Evolutionary conservation across 92 coral and sea anemone genomes (phyloP), one percentile per base, ranked within the genome.

Genomic region (Porites evermanni): DNA sequence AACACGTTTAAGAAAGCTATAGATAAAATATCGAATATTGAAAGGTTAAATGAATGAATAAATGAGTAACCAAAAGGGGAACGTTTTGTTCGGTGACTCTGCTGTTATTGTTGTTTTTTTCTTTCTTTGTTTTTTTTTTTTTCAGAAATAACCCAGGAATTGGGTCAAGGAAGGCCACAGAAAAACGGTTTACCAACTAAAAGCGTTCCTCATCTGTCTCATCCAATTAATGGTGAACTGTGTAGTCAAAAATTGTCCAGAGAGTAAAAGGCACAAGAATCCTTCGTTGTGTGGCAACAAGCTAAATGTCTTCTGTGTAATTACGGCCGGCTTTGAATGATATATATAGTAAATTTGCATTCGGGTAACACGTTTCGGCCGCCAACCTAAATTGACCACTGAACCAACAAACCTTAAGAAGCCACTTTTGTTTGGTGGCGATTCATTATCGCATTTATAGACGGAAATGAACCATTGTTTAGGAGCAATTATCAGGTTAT

Each of bases 401-500:
- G 23, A 3, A 21, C 64, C 70, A 83, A 66, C 44, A 23, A 18
- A 73, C 53, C 72, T 32, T 12, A 73, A 50, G 64, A 47, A 72
- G 54, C 70, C 73, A 60, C 87, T 63, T 83, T 74, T 59, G 77
- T 51, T 44, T 72, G 72, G 63, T n/a, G 19, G 72, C 73, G 53
- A 63, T 70, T 81, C 78, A 81, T 81, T 83, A 83, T 47, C 80
- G 65, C n/a, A 18, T n/a, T 74, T 74, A 21, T 14, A 38, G 16
- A 63, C 80, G 87, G 87, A 83, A 83, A 83, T 23, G 87, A 18
- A 38, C 64, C 44, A 83, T 83, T 83, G 87, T 73, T 72, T 13
- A 47, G 4, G 9, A 73, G 65, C 72, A 74, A 83, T 83, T 83
- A 83, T 59, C 77, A 64, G 56, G 80, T 73, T 14, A 61, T 64